Evolutionary conservation across 2,797 vertebrate species (phyloP).

Genomic region (Masticophis lateralis): DNA sequence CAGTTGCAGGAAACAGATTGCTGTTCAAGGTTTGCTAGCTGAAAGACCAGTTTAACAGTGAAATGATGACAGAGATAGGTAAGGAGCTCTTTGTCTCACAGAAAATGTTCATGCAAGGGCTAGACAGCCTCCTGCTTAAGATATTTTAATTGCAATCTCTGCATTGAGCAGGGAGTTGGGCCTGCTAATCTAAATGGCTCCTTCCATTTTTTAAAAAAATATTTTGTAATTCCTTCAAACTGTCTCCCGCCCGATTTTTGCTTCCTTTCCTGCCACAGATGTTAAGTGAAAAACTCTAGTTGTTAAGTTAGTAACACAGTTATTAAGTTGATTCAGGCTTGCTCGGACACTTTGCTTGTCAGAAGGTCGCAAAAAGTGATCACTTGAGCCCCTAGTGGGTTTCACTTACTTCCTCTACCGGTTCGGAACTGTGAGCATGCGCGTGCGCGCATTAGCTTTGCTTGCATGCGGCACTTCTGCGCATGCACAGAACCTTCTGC

Average conservation of each 20-base stretch:
- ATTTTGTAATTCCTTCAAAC: neutral
- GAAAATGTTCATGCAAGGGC: neutral
- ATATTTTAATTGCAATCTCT: neutral
- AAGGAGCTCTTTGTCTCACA: neutral
- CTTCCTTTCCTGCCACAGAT: neutral
- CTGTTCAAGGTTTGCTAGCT: neutral
- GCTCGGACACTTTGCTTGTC: neutral
- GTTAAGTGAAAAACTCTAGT: neutral
- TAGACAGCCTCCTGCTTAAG: neutral
- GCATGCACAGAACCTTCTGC: no score
- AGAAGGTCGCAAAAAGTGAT: neutral
- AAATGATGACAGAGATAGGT: neutral
- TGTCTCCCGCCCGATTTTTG: neutral
- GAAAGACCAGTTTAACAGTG: neutral
- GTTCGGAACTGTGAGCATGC: no score
- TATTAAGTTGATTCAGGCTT: neutral
- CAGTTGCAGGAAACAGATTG: neutral
- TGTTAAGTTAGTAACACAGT: neutral
- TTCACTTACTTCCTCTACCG: no score
- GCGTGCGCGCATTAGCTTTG: no score
- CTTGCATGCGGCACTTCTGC: accelerated
- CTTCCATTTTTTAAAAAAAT: neutral
- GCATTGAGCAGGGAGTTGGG: neutral
- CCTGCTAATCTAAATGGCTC: neutral
- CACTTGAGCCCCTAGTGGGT: neutral